Evolutionary conservation across 2,888 invertebrate genomes (phyloP), one percentile per base, ranked within the genome.

Genomic region (Odontothrips loti): DNA sequence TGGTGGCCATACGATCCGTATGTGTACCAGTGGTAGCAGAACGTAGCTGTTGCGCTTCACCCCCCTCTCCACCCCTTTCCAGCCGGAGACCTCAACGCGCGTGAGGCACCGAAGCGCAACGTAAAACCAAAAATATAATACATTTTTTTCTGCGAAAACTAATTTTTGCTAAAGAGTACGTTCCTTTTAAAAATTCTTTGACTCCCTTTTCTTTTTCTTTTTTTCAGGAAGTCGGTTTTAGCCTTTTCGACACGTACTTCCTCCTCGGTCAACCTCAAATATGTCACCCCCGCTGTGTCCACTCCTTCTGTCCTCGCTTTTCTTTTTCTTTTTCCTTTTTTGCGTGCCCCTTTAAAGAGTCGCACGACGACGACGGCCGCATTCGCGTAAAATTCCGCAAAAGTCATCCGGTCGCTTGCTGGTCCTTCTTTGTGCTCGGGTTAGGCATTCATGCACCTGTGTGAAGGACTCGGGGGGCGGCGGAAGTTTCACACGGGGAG

Each of bases 401-500:
- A 75, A 75, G 68, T 27, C 68, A 27, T 75, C 68, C 23, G 11
- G 23, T 12, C 68, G 12, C 15, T 58, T 6, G 58, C 58, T 23
- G 12, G 68, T 12, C 68, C 58, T 58, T 20, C 6, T 58, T 58
- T 58, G 58, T 58, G 34, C 34, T 43, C 34, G 34, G 34, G 34
- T 43, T 43, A 43, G 34, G 34, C 34, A 43, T 43, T 43, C 3
- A 43, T 6, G 34, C 34, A 43, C 34, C 34, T 43, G 34, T 43
- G 34, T n/a, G n/a, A n/a, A 58, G 58, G 58, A 6, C 51, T 17
- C 51, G 17, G 20, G 15, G 58, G 58, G 15, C 20, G 58, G 58
- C 68, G 68, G 68, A 75, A 75, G 68, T 75, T 68, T 68, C 68
- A 68, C 68, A 68, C 68, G 68, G 6, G 23, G 23, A 11, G 68